A percentile compares a stretch with the other conserved stretches of the same genome.
Evolutionary conservation across 2,113 vertebrate genomes (phyloP).

Genomic region (Siniperca knerii): DNA sequence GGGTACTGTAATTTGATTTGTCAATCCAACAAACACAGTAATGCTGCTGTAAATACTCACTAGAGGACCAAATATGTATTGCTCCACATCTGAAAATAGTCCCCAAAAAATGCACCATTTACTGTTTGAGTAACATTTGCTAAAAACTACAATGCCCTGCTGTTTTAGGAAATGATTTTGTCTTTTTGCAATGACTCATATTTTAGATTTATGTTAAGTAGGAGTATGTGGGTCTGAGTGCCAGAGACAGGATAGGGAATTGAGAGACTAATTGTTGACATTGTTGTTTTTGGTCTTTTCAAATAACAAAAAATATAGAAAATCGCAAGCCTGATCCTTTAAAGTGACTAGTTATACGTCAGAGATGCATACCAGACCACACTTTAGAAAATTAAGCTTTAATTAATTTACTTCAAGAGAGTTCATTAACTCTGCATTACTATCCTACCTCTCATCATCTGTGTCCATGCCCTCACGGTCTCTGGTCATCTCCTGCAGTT

Average conservation of each 20-base stretch:
- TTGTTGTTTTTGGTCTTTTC: not conserved
- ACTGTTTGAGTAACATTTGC: not conserved
- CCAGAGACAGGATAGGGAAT: not conserved
- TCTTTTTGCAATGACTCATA: no score
- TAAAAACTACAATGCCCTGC: not conserved
- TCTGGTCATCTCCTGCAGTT: constrained; percentile 90
- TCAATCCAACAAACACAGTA: not conserved
- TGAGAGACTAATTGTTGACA: not conserved
- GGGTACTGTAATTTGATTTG: not conserved
- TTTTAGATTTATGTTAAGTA: no score
- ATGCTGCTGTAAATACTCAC: not conserved
- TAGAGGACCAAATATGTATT: not conserved
- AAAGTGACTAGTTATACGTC: not conserved
- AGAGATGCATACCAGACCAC: not conserved
- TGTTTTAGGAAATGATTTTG: not conserved
- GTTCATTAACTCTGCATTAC: not conserved
- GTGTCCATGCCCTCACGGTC: constrained; percentile 90
- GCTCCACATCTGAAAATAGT: no score
- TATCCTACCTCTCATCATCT: constrained; percentile 91
- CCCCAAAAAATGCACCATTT: not conserved
- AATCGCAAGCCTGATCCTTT: not conserved
- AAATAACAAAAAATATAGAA: not conserved
- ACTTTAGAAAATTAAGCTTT: not conserved
- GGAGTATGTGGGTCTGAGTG: not conserved
- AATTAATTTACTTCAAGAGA: not conserved